Base-by-base conservation (phyloP, 2,113 vertebrate species). In the Shinisaurus crocodilurus region DNA sequence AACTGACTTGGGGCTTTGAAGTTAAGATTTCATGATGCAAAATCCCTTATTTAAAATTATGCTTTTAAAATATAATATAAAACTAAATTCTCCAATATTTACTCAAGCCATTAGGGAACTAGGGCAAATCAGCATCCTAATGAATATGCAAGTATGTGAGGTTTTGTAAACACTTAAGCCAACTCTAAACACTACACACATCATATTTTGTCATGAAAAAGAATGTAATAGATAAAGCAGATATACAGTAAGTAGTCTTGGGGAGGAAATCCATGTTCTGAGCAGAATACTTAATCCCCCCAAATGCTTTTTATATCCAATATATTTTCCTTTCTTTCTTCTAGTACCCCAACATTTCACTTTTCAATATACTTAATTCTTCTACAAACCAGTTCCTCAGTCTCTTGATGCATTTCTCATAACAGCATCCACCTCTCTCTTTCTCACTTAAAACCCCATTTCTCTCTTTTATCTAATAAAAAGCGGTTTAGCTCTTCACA, bases 341-440 rank as follows among this genome's bases (percentile, higher is more conserved):
- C 81, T 91, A 74, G 87, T 86, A 74, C 89, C 90, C 91, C 81
- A 82, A 88, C 77, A 92, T 90, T 94, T 92, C 87, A 91, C 92
- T 93, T 90, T 90, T 92, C 94, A 88, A 5, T 43, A 8, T 70
- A 37, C 32, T 95, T 76, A 90, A 95, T 92, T 90, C 74, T 48
- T 90, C 60, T n/a, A 1, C 3, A 10, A 89, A 89, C 92, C 67
- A 94, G 48, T 34, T 91, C 75, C 77, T 88, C 82, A 77, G 81
- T 50, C 70, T 79, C 86, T 92, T 72, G 85, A 57, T 88, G 88
- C 5, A 89, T 69, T 10, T 60, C 54, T 32, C 23, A 12, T 84
- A 83, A 88, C 70, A 95, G 84, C 82, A 92, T 60, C 79, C 84
- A 77, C 45, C 72, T 75, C 0, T 40, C 43, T 86, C 57, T 25